Conservation (phyloP, 2,888 invertebrate species). For the Orthonevra nobilis region DNA sequence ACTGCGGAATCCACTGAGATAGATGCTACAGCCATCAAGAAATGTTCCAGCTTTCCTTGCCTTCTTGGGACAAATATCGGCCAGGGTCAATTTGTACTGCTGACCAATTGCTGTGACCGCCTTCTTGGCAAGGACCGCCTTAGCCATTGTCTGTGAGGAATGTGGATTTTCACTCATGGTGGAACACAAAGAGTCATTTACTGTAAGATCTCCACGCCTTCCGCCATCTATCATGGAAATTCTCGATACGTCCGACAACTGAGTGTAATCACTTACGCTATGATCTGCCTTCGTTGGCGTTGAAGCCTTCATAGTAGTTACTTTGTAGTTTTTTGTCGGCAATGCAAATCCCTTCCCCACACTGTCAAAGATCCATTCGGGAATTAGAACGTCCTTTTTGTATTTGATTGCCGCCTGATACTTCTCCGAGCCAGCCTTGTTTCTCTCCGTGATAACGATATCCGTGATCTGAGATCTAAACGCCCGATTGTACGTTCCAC, state of each 20-base stretch:
- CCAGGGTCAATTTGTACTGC: conserved; percentile 65
- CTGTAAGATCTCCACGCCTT: conserved; percentile 70
- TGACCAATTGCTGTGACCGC: conserved; percentile 71
- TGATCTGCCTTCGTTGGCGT: conserved; percentile 84
- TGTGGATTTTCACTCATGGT: conserved; percentile 57
- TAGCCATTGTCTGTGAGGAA: conserved; percentile 47
- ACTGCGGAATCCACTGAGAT: conserved; percentile 84
- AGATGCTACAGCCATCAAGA: conserved; percentile 93
- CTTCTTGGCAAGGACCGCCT: conserved; percentile 50
- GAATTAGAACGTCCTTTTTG: conserved; percentile 84
- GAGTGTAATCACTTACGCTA: conserved; percentile 77
- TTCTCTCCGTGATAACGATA: conserved; percentile 78
- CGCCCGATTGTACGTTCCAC: conserved; percentile 83
- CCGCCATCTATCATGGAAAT: conserved; percentile 73
- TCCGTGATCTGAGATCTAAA: conserved; percentile 78
- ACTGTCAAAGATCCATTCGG: conserved; percentile 91
- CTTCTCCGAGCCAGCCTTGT: conserved; percentile 77
- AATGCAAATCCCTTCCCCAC: conserved; percentile 86
- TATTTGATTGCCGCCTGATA: conserved; percentile 78
- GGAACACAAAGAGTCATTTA: conserved; percentile 72
- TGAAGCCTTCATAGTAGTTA: conserved; percentile 84
- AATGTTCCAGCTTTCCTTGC: conserved; percentile 89
- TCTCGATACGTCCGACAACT: conserved; percentile 77
- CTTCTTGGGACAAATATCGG: conserved; percentile 83
- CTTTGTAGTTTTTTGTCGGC: conserved; percentile 83